Conservation (phyloP, 2,888 invertebrate species). For the Eilema depressum region DNA sequence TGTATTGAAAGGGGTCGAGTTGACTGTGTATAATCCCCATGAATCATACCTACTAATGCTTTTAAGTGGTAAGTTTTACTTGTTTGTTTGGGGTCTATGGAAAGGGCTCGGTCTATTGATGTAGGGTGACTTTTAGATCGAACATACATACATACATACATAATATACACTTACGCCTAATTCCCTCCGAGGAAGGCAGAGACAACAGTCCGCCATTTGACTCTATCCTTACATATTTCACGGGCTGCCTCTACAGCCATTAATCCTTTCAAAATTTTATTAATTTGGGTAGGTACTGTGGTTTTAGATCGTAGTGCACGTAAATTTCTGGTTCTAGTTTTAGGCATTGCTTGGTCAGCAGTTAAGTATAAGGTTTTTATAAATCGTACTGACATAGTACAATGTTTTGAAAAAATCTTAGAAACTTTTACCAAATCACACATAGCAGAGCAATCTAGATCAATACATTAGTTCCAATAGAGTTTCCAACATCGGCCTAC, state of each 20-base stretch:
- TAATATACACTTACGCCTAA: no score
- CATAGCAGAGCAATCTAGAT: not conserved
- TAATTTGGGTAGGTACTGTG: no score
- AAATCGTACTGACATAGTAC: no score
- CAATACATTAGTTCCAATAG: not conserved
- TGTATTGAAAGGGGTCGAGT: conserved; percentile 38
- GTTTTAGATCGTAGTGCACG: not conserved
- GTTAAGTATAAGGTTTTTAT: not conserved
- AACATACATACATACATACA: no score
- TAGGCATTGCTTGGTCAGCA: not conserved
- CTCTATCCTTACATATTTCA: no score
- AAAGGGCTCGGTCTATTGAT: conserved; percentile 22
- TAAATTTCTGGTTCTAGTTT: not conserved
- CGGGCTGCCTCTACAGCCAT: no score
- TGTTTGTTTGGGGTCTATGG: conserved; percentile 18
- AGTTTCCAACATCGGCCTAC: not conserved
- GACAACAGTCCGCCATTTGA: no score
- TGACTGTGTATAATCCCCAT: conserved; percentile 26
- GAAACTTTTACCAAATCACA: not conserved
- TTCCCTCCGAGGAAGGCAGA: no score
- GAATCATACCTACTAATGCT: conserved; percentile 24
- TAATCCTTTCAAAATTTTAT: no score
- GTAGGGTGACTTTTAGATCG: conserved; percentile 12
- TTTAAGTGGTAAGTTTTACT: conserved; percentile 26
- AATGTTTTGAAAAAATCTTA: no score